phyloP scores from a whole-genome alignment of 2,797 vertebrate species.

The Sebastes matsubarae region DNA sequence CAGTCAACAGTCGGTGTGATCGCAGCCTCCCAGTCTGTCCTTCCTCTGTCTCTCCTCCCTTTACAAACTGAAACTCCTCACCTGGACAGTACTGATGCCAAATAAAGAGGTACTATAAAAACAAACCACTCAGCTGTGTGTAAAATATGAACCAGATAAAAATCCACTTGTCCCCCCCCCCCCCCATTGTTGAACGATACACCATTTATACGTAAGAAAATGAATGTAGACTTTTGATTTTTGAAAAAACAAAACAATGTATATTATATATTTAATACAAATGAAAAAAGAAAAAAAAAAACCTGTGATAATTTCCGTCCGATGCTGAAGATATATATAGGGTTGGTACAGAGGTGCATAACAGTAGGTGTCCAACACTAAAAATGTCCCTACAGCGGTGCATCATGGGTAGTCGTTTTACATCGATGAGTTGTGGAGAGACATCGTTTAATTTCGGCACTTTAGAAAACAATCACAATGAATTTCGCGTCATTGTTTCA shows the following conservation, averaged over 20 bases:
- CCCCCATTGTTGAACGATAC: not conserved
- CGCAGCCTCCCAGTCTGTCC: not conserved
- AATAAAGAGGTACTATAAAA: slow-evolving; percentile 38
- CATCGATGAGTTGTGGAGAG: slow-evolving; percentile 83
- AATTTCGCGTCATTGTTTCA: slow-evolving; percentile 94
- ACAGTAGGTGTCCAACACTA: slow-evolving; percentile 65
- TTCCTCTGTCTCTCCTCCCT: not conserved
- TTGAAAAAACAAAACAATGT: slow-evolving; percentile 37
- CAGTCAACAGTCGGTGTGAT: no score
- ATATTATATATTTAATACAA: slow-evolving; percentile 67
- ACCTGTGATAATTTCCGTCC: slow-evolving; percentile 42
- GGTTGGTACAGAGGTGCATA: slow-evolving; percentile 69
- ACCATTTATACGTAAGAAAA: slow-evolving; percentile 48
- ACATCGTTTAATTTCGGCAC: slow-evolving; percentile 93
- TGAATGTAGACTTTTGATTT: slow-evolving; percentile 38
- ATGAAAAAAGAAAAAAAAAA: slow-evolving; percentile 18
- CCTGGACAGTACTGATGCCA: slow-evolving; percentile 15
- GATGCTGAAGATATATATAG: slow-evolving; percentile 63
- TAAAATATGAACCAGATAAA: slow-evolving; percentile 45
- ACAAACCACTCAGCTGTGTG: slow-evolving; percentile 25
- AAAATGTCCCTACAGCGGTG: slow-evolving; percentile 64
- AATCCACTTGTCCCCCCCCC: not conserved
- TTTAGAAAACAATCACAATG: slow-evolving; percentile 96
- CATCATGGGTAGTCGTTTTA: slow-evolving; percentile 75
- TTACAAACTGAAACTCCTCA: not conserved